Evolutionary conservation across 2,888 invertebrate genomes (phyloP).

Genomic region (Idaea straminata): DNA sequence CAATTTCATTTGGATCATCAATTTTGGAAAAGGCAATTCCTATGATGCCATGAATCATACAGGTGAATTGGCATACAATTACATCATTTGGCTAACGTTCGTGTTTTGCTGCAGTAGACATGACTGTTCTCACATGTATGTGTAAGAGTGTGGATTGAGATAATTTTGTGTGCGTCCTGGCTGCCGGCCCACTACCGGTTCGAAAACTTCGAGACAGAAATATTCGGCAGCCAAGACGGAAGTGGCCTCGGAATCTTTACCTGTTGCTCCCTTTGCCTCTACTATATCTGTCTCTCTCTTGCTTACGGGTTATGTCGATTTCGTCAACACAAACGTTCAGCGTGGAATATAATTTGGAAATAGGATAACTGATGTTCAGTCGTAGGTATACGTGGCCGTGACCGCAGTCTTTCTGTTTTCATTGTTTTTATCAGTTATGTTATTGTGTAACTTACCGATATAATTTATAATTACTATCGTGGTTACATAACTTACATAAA

Average conservation of each 20-base stretch:
- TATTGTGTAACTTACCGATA: background rate
- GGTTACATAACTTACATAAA: constrained; percentile 4
- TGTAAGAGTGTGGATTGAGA: constrained; percentile 46
- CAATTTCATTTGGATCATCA: constrained; percentile 2
- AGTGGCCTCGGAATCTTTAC: constrained; percentile 81
- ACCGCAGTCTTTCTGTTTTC: constrained; percentile 69
- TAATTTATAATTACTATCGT: constrained; percentile 29
- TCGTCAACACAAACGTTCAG: constrained; percentile 42
- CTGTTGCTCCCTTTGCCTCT: constrained; percentile 79
- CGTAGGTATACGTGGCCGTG: constrained; percentile 64
- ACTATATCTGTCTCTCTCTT: constrained; percentile 59
- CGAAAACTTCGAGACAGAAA: constrained; percentile 79
- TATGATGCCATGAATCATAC: constrained; percentile 22
- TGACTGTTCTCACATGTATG: constrained; percentile 39
- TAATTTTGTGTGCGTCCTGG: constrained; percentile 67
- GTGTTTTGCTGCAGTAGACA: constrained; percentile 34
- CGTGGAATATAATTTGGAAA: constrained; percentile 69
- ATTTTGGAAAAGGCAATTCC: constrained; percentile 3
- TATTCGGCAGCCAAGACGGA: constrained; percentile 81
- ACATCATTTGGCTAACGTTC: constrained; percentile 32
- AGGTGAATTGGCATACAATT: constrained; percentile 21
- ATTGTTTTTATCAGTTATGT: constrained; percentile 38
- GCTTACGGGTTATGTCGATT: constrained; percentile 47
- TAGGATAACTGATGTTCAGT: constrained; percentile 66
- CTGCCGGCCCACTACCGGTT: constrained; percentile 79